These are phyloP conservation scores for Scyliorhinus canicula DNA, from an alignment of 2,797 vertebrate species.

Conservation along the genomic window DNA sequence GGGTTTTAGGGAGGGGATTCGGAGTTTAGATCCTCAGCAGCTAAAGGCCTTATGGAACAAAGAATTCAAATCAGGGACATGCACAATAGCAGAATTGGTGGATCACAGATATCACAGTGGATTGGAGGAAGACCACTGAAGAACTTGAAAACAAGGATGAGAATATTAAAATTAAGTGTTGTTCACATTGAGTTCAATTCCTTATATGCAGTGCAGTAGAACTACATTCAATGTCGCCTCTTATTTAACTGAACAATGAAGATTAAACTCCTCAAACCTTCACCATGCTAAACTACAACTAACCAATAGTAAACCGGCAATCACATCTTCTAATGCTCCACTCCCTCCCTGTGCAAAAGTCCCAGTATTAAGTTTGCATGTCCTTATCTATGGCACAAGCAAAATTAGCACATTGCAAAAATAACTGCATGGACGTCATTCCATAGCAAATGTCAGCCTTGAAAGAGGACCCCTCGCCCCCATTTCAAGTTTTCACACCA, in stretches of 20 bases:
- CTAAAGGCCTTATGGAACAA: background rate
- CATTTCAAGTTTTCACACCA: background rate
- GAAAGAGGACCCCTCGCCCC: background rate
- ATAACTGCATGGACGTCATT: background rate
- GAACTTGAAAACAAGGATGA: background rate
- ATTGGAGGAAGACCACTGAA: background rate
- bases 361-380: background rate
- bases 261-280: background rate
- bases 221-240: background rate
- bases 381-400: background rate
- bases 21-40: background rate
- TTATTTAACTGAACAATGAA: background rate
- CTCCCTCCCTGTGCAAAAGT: background rate
- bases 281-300: background rate
- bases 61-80: background rate
- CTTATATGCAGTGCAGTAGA: background rate
- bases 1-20: background rate
- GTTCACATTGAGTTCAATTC: background rate
- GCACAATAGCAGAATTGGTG: background rate
- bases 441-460: background rate
- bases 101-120: background rate
- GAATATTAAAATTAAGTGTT: background rate
- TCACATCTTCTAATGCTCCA: background rate
- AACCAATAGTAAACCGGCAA: background rate
- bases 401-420: background rate